Evolutionary conservation across 2,888 invertebrate genomes (phyloP).

Genomic region (Drosophila greeni): DNA sequence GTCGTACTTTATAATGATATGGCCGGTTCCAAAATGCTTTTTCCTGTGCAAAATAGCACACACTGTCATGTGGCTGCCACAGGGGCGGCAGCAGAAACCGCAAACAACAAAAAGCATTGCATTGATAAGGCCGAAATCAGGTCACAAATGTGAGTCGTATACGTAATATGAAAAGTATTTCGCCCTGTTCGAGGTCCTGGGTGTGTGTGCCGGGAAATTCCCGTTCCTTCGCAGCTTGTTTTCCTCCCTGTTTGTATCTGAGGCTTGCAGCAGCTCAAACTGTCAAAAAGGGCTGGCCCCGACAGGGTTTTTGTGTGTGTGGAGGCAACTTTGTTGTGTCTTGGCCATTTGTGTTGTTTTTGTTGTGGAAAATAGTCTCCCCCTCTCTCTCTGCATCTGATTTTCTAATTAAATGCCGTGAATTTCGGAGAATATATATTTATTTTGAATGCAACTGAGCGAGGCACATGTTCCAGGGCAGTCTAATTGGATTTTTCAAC

Average conservation of each 20-base stretch:
- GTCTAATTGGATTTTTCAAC: slow-evolving; percentile 21
- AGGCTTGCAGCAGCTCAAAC: slow-evolving; percentile 39
- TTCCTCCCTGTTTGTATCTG: slow-evolving; percentile 32
- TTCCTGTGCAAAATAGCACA: slow-evolving; percentile 4
- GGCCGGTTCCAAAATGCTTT: neutral
- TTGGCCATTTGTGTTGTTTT: slow-evolving; percentile 19
- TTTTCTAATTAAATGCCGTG: slow-evolving; percentile 34
- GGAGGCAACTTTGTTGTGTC: slow-evolving; percentile 30
- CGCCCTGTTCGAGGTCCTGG: slow-evolving; percentile 32
- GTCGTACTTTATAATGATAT: neutral
- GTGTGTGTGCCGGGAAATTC: slow-evolving; percentile 22
- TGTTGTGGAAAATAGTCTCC: slow-evolving; percentile 5
- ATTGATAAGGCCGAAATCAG: slow-evolving; percentile 69
- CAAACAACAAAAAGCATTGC: slow-evolving; percentile 52
- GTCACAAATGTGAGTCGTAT: slow-evolving; percentile 54
- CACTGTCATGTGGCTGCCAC: slow-evolving; percentile 44
- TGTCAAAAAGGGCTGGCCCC: slow-evolving; percentile 36
- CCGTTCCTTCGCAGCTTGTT: slow-evolving; percentile 35
- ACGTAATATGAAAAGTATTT: slow-evolving; percentile 50
- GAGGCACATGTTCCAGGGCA: slow-evolving; percentile 1
- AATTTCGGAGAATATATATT: slow-evolving; percentile 2
- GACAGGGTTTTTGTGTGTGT: slow-evolving; percentile 24
- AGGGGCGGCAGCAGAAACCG: slow-evolving; percentile 39
- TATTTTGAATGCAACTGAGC: slow-evolving; percentile 12
- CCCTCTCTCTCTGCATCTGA: slow-evolving; percentile 23